These are phyloP conservation scores for Taphrorychus bicolor DNA, from an alignment of 2,888 invertebrate genomes.

Conservation along the genomic window DNA sequence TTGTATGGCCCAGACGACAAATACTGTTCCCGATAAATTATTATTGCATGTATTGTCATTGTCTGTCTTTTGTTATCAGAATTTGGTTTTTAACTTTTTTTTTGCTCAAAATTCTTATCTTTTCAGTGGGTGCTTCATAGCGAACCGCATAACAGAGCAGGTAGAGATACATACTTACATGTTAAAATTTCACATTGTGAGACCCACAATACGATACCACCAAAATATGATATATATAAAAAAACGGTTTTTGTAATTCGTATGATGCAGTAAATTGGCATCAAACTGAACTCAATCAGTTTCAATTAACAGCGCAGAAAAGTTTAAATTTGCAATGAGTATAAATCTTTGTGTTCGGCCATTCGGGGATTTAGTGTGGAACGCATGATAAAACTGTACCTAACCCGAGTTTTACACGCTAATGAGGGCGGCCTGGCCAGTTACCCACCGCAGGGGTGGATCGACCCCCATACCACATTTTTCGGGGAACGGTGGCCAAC, in stretches of 20 bases:
- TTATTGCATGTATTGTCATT: too few relatives aligned
- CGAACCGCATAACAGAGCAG: too few relatives aligned
- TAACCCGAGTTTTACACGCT: constrained; percentile 61
- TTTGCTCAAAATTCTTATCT: too few relatives aligned
- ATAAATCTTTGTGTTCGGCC: constrained; percentile 48
- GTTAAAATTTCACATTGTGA: too few relatives aligned
- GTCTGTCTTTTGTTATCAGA: too few relatives aligned
- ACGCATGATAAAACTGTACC: constrained; percentile 60
- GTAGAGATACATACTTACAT: too few relatives aligned
- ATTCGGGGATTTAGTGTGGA: constrained; percentile 46
- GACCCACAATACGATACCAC: too few relatives aligned
- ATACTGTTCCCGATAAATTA: too few relatives aligned
- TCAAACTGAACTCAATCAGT: constrained; percentile 39
- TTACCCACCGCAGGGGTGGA: constrained; percentile 59
- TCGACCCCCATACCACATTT: constrained; percentile 10
- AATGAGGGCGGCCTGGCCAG: constrained; percentile 62
- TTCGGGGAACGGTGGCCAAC: constrained; percentile 5
- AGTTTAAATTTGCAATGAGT: constrained; percentile 46
- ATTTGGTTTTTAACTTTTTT: too few relatives aligned
- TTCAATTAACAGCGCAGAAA: constrained; percentile 43
- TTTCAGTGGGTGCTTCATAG: too few relatives aligned
- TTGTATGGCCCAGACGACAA: too few relatives aligned
- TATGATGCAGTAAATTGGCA: constrained; percentile 14
- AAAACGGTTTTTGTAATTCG: neutral
- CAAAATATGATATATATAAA: too few relatives aligned